Conservation (phyloP, 2,797 vertebrate species). For the Diceros bicornis region DNA sequence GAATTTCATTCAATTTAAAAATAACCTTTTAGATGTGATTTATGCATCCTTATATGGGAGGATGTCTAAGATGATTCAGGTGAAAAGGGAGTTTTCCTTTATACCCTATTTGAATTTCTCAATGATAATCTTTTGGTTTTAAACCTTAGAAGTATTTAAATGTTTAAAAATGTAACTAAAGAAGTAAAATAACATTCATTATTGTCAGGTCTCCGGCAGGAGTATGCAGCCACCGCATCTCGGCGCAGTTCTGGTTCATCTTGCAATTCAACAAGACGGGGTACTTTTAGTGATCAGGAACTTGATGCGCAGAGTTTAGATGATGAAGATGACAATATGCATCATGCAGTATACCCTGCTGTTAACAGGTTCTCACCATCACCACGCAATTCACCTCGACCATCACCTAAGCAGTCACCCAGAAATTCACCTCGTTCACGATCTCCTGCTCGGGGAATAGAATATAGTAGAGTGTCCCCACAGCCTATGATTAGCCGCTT, state of each 20-base stretch:
- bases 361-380: slow-evolving; percentile 97
- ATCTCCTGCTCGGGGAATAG: slow-evolving; percentile 96
- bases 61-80: slow-evolving; percentile 15
- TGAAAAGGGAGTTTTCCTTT: slow-evolving; percentile 52
- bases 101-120: slow-evolving; percentile 44
- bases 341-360: slow-evolving; percentile 94
- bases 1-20: slow-evolving; percentile 69
- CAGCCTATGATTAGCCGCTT: slow-evolving; percentile 97
- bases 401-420: slow-evolving; percentile 94
- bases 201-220: slow-evolving; percentile 95
- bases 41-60: slow-evolving; percentile 29
- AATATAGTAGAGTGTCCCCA: slow-evolving; percentile 95
- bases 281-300: slow-evolving; percentile 98
- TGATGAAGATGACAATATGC: slow-evolving; percentile 95
- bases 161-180: slow-evolving; percentile 63
- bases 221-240: slow-evolving; percentile 97
- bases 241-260: slow-evolving; percentile 98
- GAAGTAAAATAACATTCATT: slow-evolving; percentile 70
- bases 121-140: slow-evolving; percentile 49
- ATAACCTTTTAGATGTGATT: slow-evolving; percentile 60
- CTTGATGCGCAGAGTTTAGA: slow-evolving; percentile 98
- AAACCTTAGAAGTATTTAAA: slow-evolving; percentile 61
- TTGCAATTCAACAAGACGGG: slow-evolving; percentile 96
- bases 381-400: slow-evolving; percentile 96
- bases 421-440: slow-evolving; percentile 97